Evolutionary conservation across 2,888 invertebrate species (phyloP).

Genomic region (Omphaloscelis lunosa): DNA sequence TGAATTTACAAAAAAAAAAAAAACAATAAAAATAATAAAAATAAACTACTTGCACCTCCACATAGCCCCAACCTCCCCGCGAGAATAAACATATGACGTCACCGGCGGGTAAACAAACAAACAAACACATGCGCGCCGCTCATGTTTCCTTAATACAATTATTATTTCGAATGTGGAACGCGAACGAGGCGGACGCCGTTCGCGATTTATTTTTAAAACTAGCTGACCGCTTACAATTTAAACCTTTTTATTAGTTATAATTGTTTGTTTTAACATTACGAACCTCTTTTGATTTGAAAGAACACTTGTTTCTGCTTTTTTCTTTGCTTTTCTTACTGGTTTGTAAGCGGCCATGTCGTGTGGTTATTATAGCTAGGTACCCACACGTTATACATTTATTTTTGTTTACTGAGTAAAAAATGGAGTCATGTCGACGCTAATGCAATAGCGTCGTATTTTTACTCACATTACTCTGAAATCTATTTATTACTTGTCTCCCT

Average conservation of each 20-base stretch:
- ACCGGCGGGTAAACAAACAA: slow-evolving; percentile 91
- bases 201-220: slow-evolving; percentile 70
- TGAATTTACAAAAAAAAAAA: slow-evolving; percentile 30
- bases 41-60: slow-evolving; percentile 59
- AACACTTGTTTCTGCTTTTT: slow-evolving; percentile 45
- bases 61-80: slow-evolving; percentile 78
- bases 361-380: slow-evolving; percentile 12
- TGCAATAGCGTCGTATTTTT: slow-evolving; percentile 23
- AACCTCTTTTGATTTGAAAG: slow-evolving; percentile 58
- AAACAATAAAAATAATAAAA: slow-evolving; percentile 48
- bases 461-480: slow-evolving; percentile 1
- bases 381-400: slow-evolving; percentile 42
- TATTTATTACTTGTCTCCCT: background rate
- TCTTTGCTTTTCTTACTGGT: slow-evolving; percentile 39
- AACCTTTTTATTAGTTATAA: slow-evolving; percentile 56
- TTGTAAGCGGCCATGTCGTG: slow-evolving; percentile 41
- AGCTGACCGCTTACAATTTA: slow-evolving; percentile 60
- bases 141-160: slow-evolving; percentile 91
- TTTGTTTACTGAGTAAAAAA: slow-evolving; percentile 48
- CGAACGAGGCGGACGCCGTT: slow-evolving; percentile 79
- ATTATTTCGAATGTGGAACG: slow-evolving; percentile 90
- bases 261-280: slow-evolving; percentile 54
- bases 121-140: slow-evolving; percentile 91
- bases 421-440: slow-evolving; percentile 39
- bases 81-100: slow-evolving; percentile 91